Conservation (phyloP, 2,113 vertebrate genomes). For the Saccopteryx bilineata region DNA sequence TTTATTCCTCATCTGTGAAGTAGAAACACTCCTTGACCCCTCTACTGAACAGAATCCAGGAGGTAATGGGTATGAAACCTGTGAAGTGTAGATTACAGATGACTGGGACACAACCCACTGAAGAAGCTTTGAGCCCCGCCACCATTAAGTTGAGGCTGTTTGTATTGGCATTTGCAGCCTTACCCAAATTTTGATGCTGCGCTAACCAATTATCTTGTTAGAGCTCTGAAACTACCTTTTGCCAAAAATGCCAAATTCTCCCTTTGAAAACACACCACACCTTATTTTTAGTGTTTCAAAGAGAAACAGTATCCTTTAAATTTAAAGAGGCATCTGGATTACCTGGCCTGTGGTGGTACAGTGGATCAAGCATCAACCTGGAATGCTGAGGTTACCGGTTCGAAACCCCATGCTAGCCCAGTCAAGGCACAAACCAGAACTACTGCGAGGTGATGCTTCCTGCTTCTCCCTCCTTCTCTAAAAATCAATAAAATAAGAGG, state of each 20-base stretch:
- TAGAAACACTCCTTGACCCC: not conserved
- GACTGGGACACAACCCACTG: not conserved
- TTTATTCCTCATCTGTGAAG: not conserved
- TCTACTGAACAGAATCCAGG: not conserved
- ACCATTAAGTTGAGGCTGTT: not conserved
- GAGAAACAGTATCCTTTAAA: not conserved
- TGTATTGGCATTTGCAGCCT: not conserved
- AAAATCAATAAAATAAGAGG: not conserved
- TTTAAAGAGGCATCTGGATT: not conserved
- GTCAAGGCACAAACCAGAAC: no score
- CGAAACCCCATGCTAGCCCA: no score
- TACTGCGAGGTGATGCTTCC: no score
- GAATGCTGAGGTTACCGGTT: no score
- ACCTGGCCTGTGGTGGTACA: no score
- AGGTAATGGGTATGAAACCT: not conserved
- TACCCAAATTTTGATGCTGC: not conserved
- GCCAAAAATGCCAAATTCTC: not conserved
- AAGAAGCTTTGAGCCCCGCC: not conserved
- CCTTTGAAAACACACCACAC: slow-evolving; percentile 14
- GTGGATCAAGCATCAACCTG: no score
- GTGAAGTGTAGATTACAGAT: not conserved
- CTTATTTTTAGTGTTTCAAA: not conserved
- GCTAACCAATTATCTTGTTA: not conserved
- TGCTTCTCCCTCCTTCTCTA: no score
- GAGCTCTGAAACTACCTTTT: not conserved